A percentile compares a stretch with the other conserved stretches of the same genome.
Conservation (phyloP, 2,888 invertebrate species). For the Buathra laborator region DNA sequence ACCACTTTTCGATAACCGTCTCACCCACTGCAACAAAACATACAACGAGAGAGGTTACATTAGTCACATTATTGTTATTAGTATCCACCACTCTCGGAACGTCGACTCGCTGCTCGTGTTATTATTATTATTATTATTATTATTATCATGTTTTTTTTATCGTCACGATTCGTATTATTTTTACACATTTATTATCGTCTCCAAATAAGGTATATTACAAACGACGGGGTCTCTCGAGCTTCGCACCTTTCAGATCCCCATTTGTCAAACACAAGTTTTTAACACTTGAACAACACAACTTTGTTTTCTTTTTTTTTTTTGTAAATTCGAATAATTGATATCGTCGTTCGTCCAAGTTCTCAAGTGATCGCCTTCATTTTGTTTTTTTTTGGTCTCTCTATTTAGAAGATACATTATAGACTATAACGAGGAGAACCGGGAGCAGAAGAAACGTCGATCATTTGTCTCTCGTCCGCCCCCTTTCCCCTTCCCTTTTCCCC, state of each 20-base stretch:
- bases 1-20: constrained; percentile 77
- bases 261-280: background rate
- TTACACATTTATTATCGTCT: background rate
- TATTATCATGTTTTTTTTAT: background rate
- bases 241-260: background rate
- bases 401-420: constrained; percentile 20
- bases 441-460: background rate
- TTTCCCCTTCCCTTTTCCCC: constrained; percentile 6
- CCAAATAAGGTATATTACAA: background rate
- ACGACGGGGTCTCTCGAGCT: constrained; percentile 1
- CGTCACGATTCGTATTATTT: background rate
- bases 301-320: no score
- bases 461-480: background rate
- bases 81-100: constrained; percentile 3
- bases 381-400: constrained; percentile 25
- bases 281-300: background rate
- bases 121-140: no score
- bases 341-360: constrained; percentile 7
- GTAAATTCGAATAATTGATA: background rate
- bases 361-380: constrained; percentile 11
- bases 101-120: background rate
- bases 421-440: background rate
- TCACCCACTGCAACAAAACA: constrained; percentile 80
- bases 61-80: constrained; percentile 5
- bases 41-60: constrained; percentile 55